Base-by-base conservation (phyloP, 2,797 vertebrate species). In the Cossypha polioptera region DNA sequence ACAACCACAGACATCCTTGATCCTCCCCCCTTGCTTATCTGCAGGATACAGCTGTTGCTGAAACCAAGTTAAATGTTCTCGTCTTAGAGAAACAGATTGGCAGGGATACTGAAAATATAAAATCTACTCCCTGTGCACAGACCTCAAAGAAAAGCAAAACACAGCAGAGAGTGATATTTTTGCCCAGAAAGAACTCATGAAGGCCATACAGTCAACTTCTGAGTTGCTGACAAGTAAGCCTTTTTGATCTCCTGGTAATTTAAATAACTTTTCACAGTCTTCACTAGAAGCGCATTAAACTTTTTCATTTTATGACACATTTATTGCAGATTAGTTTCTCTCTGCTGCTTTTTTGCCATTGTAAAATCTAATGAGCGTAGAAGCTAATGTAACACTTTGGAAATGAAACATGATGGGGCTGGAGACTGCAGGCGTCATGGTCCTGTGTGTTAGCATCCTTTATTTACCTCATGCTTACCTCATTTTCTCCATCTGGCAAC, bases 301-400 rank as follows among this genome's bases (percentile, higher is more conserved):
- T 80, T 78, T 28, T 95, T 91, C 82, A 15, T 86, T 95, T 94
- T 95, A 59, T 95, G 88, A 86, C 55, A 80, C 72, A 51, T 92
- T 91, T 93, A 91, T 94, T 94, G 67, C 63, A 79, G 51, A 78
- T 96, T 92, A 92, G 81, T 93, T 97, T 67, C 83, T 90, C 53
- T 92, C 82, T 69, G 63, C 25, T 79, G 29, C 66, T 84, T 92
- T 90, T 84, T 89, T 67, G 36, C 45, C 36, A 59, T 81, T 88
- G 86, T 94, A 95, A 96, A 93, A 94, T 88, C 62, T 90, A 93
- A 94, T 96, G 89, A 59, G 84, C 45, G 4, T 42, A 92, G 88
- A 87, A 96, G 54, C 76, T 95, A 92, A 84, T 96, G 88, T 78
- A 95, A 90, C 53, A 62, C 68, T 87, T 94, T 96, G 74, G 45